Conservation (phyloP, 2,888 invertebrate species). For the Hirtodrosophila confusa region DNA sequence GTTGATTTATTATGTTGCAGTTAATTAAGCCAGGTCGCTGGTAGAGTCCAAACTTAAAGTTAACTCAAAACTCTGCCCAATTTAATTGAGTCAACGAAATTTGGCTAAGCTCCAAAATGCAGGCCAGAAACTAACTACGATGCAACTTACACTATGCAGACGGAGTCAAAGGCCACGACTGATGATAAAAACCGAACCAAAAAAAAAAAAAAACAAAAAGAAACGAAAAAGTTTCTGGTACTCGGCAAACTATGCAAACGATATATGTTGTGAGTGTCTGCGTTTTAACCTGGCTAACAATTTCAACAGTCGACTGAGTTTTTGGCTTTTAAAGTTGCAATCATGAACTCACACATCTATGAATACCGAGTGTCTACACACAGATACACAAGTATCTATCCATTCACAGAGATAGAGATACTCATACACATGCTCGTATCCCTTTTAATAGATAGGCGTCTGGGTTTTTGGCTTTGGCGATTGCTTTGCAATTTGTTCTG, state of each 20-base stretch:
- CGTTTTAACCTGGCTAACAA: conserved; percentile 34
- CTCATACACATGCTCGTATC: conserved; percentile 1
- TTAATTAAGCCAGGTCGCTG: conserved; percentile 55
- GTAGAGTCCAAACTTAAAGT: conserved; percentile 27
- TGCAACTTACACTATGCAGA: conserved; percentile 11
- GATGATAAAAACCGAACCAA: conserved; percentile 39
- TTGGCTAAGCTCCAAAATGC: conserved; percentile 34
- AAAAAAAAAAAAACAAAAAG: conserved; percentile 4
- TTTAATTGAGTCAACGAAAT: conserved; percentile 31
- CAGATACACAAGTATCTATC: conserved; percentile 12
- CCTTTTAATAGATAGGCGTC: conserved; percentile 21
- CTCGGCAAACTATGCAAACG: conserved; percentile 39
- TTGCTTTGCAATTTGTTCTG: conserved; percentile 76
- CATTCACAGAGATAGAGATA: conserved; percentile 2
- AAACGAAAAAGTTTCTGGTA: conserved; percentile 29
- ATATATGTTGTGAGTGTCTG: conserved; percentile 21
- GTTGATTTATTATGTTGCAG: conserved; percentile 59
- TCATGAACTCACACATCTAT: conserved; percentile 8
- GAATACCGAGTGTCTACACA: conserved; percentile 5
- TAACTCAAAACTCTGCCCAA: conserved; percentile 13
- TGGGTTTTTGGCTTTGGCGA: conserved; percentile 30
- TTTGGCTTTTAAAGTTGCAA: conserved; percentile 38
- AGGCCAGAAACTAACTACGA: conserved; percentile 24
- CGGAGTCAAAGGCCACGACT: conserved; percentile 39
- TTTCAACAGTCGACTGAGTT: conserved; percentile 43